Evolutionary conservation across 1,140 invertebrate species (phyloP).

Genomic region (Lineus longissimus): DNA sequence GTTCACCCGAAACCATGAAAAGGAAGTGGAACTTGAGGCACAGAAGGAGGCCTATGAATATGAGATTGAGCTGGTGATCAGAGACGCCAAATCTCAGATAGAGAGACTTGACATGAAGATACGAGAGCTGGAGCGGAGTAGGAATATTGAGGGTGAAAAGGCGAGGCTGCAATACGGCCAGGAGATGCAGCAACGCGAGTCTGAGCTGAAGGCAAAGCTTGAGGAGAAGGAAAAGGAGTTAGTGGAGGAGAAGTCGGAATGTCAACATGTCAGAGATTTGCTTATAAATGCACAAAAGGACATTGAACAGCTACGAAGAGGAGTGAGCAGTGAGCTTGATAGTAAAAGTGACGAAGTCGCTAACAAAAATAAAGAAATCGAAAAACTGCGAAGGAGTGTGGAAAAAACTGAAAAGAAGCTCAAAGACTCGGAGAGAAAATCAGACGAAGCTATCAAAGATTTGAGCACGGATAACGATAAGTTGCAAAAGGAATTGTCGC

Average conservation of each 20-base stretch:
- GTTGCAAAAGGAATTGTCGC: slow-evolving; percentile 32
- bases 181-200: slow-evolving; percentile 21
- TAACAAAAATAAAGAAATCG: slow-evolving; percentile 34
- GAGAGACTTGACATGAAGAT: slow-evolving; percentile 27
- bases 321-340: slow-evolving; percentile 30
- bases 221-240: slow-evolving; percentile 29
- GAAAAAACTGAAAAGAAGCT: slow-evolving; percentile 29
- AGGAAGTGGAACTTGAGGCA: slow-evolving; percentile 49
- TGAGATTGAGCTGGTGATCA: slow-evolving; percentile 38
- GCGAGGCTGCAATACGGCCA: background rate
- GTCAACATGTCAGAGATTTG: slow-evolving; percentile 43
- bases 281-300: slow-evolving; percentile 46
- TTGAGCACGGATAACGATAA: slow-evolving; percentile 33
- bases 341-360: slow-evolving; percentile 34
- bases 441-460: slow-evolving; percentile 29
- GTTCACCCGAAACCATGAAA: slow-evolving; percentile 50
- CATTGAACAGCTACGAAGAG: slow-evolving; percentile 40
- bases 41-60: slow-evolving; percentile 45
- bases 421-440: slow-evolving; percentile 26
- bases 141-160: slow-evolving; percentile 15
- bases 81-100: slow-evolving; percentile 34
- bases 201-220: slow-evolving; percentile 31
- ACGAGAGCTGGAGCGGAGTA: slow-evolving; percentile 6
- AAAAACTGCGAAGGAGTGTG: slow-evolving; percentile 27
- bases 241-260: slow-evolving; percentile 40